Conservation (phyloP, 2,888 invertebrate genomes). For the Idaea dimidiata region DNA sequence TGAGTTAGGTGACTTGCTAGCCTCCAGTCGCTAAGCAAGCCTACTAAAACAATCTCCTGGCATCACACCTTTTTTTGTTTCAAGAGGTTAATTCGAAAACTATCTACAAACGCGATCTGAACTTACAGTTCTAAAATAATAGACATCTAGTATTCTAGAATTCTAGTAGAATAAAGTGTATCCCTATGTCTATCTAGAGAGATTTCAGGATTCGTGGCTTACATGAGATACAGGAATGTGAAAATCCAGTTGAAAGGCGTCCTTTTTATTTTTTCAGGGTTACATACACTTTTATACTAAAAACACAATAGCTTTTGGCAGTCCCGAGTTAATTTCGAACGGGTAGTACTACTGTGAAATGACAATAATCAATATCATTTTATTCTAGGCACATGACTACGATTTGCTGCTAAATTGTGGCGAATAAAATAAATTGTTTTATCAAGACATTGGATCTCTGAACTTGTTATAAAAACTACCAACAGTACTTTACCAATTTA, state of each 20-base stretch:
- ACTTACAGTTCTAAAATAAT: neutral
- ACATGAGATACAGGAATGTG: too few relatives aligned
- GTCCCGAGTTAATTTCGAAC: neutral
- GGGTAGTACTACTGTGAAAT: neutral
- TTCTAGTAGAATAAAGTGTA: too few relatives aligned
- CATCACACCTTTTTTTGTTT: too few relatives aligned
- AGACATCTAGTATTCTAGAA: too few relatives aligned
- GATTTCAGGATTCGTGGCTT: too few relatives aligned
- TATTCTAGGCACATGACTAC: neutral
- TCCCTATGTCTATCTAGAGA: too few relatives aligned
- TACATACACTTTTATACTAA: neutral
- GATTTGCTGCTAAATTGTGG: slow-evolving; percentile 2
- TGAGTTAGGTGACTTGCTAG: too few relatives aligned
- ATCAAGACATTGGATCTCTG: neutral
- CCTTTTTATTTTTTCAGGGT: neutral
- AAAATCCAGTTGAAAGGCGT: neutral
- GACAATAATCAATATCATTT: neutral
- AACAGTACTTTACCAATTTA: neutral
- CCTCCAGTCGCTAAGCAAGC: too few relatives aligned
- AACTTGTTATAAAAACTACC: neutral
- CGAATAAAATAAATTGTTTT: neutral
- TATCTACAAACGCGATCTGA: too few relatives aligned
- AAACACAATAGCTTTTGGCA: neutral
- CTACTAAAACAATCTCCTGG: too few relatives aligned
- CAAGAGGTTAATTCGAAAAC: too few relatives aligned